These are phyloP conservation scores for Acanthornis magna DNA, from an alignment of 2,797 vertebrate genomes.

Conservation along the genomic window DNA sequence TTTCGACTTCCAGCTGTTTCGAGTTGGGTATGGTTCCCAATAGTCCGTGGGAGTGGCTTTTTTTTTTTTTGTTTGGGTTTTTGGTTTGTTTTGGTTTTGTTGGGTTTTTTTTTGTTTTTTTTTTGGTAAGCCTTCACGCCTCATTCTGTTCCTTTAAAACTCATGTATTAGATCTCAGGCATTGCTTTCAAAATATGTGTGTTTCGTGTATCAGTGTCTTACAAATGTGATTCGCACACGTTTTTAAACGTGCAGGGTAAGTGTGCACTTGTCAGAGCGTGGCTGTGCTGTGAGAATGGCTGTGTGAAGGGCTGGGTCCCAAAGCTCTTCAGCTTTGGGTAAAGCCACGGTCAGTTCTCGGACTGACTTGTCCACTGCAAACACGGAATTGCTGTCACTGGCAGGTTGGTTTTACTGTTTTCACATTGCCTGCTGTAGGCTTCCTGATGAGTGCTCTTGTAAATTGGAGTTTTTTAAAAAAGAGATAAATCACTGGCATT, in stretches of 20 bases:
- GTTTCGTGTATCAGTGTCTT: neutral
- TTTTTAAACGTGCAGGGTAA: neutral
- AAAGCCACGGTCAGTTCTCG: neutral
- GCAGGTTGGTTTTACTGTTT: neutral
- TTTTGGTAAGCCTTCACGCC: neutral
- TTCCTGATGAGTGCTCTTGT: neutral
- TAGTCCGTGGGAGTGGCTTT: neutral
- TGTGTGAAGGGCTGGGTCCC: rapidly evolving
- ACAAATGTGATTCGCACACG: rapidly evolving
- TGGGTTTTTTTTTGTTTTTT: neutral
- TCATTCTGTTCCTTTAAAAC: neutral
- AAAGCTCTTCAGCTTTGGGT: rapidly evolving
- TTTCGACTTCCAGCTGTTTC: neutral
- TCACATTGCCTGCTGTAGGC: neutral
- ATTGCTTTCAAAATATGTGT: neutral
- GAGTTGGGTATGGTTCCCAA: neutral
- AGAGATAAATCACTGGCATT: neutral
- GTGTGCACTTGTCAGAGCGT: rapidly evolving
- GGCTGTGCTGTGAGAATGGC: neutral
- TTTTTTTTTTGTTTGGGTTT: neutral
- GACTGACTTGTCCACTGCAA: too few relatives aligned
- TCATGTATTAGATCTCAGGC: rapidly evolving
- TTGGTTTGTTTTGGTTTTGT: too few relatives aligned
- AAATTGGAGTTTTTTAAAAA: neutral
- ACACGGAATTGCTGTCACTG: rapidly evolving